Percentiles rank a stretch among this genome's conserved stretches.
Evolutionary conservation across 2,888 invertebrate genomes (phyloP).

Genomic region (Melipona beecheii): DNA sequence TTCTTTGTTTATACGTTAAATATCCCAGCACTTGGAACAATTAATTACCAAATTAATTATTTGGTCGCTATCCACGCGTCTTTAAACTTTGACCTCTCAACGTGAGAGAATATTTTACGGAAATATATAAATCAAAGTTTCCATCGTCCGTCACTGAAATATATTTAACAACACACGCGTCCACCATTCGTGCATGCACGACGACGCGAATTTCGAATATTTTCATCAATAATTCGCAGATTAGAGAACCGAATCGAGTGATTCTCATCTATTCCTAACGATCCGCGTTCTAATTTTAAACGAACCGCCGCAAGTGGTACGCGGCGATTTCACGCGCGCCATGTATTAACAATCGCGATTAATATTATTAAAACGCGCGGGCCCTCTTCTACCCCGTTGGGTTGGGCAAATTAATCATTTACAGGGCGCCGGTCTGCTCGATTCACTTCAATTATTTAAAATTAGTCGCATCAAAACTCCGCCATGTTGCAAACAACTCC

Average conservation of each 20-base stretch:
- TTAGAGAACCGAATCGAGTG: too few species aligned
- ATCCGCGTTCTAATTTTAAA: neutral
- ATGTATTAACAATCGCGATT: conserved; percentile 14
- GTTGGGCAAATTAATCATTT: neutral
- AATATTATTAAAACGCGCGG: conserved; percentile 12
- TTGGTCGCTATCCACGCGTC: neutral
- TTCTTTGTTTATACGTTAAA: neutral
- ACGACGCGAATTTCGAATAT: too few species aligned
- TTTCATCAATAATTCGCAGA: too few species aligned
- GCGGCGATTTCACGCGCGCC: neutral
- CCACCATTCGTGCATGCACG: too few species aligned
- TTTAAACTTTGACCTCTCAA: neutral
- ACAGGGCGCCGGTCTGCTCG: neutral
- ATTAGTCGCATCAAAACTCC: conserved; percentile 17
- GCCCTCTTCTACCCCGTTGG: neutral
- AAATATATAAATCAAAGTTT: neutral
- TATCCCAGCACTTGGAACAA: neutral
- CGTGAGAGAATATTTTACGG: neutral
- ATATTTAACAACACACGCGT: neutral
- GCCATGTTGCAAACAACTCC: neutral
- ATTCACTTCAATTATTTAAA: conserved; percentile 17
- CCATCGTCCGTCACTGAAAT: neutral
- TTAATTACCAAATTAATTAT: neutral
- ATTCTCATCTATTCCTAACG: neutral
- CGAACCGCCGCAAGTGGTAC: neutral